Percentiles rank a stretch among this genome's conserved stretches.
Conservation (phyloP, 2,888 invertebrate species). For the Laspeyria flexula region DNA sequence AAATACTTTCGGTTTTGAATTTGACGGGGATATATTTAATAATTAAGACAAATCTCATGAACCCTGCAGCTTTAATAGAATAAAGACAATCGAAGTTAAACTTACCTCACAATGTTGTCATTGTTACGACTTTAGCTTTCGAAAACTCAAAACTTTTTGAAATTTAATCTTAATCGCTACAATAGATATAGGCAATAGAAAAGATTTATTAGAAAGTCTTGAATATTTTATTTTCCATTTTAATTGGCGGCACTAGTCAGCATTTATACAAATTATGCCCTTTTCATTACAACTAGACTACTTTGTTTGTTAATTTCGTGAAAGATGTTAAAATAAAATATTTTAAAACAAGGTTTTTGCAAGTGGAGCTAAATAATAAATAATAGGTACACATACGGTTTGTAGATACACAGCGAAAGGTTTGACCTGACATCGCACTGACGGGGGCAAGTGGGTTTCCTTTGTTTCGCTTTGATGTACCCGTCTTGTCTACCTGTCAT, state of each 20-base stretch:
- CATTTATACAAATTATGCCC: too few species aligned
- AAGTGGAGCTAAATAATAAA: too few species aligned
- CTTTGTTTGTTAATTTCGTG: too few species aligned
- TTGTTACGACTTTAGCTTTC: not conserved
- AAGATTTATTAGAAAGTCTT: too few species aligned
- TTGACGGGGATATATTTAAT: not conserved
- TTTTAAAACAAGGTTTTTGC: too few species aligned
- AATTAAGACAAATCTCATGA: not conserved
- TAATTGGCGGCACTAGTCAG: not conserved
- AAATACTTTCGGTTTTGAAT: not conserved
- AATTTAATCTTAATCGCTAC: too few species aligned
- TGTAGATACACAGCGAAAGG: not conserved
- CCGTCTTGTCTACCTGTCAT: slow-evolving; percentile 2
- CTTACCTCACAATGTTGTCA: not conserved
- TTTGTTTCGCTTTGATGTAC: slow-evolving; percentile 8
- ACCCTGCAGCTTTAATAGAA: not conserved
- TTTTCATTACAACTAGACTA: too few species aligned
- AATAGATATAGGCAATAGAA: too few species aligned
- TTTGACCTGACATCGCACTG: slow-evolving; percentile 1
- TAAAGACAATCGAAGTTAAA: not conserved
- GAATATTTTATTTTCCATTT: too few species aligned
- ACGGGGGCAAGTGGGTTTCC: slow-evolving; percentile 4
- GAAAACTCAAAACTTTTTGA: too few species aligned
- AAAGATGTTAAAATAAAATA: too few species aligned
- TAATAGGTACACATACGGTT: not conserved